Evolutionary conservation across 2,113 vertebrate genomes (phyloP), one percentile per base, ranked within the genome.

Genomic region (Sapajus apella): DNA sequence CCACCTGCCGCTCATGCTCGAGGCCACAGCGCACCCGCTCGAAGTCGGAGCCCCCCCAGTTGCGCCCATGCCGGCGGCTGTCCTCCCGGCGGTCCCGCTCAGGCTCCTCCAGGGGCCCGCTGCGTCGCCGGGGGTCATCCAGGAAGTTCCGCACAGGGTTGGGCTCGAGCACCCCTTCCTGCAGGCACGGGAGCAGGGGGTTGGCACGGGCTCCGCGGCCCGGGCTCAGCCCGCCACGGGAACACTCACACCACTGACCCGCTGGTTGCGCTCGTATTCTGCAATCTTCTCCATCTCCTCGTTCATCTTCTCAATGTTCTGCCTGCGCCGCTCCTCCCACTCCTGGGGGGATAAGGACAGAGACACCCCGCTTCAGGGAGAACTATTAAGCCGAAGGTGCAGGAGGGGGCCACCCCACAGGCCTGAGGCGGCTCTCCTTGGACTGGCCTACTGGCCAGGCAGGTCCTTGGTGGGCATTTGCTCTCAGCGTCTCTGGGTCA

Each of bases 251-350:
- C 30, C 9, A 77, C 98, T 83, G 97, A 99, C 99, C 98, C 99
- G 97, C 97, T 99, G 99, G 97, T 99, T 99, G 91, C 99, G 98
- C 96, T 99, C 99, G 0, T 99, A 99, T 95, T 99, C 99, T 0
- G 99, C 99, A 2, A 99, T 99, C 97, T 98, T 99, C 98, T 99
- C 99, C 99, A 99, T 99, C 97, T 99, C 99, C 95, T 99, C 99
- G 0, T 99, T 99, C 99, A 99, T 99, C 98, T 99, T 99, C 98
- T 99, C 99, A 0, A 99, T 99, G 97, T 99, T 99, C 97, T 99
- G 99, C 14, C 99, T 98, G 68, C 99, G 98, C 85, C 99, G 99
- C 97, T 99, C 99, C 97, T 99, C 99, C 99, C 99, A 99, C 66
- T 99, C 99, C 99, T 99, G 97, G 8, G 0, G 1, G 12, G 6